A percentile compares a stretch with the other conserved stretches of the same genome.
These are phyloP conservation scores for pig (Sus scrofa) DNA, from an alignment of 2,113 vertebrate genomes.

Conservation along the genomic window T2T-Sscrofa CM000814.6:107001501-107002000, in stretches of 20 bases:
- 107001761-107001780: not conserved
- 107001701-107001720: not conserved
- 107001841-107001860: not conserved
- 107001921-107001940: not conserved
- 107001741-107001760: not conserved
- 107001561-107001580: not conserved
- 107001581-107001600: not conserved
- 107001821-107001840: not conserved
- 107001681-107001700: not conserved
- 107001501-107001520: not conserved
- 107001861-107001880: not conserved
- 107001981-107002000: not conserved
- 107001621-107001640: not conserved
- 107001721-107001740: not conserved
- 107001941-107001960: not conserved
- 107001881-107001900: not conserved
- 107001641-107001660: not conserved
- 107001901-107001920: not conserved
- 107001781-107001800: not conserved
- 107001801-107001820: not conserved
- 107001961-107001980: not conserved
- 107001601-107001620: not conserved
- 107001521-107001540: conserved; percentile 7
- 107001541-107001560: not conserved
- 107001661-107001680: not conserved